Base-by-base conservation (phyloP, 2,113 vertebrate species). In the Lepus americanus region DNA sequence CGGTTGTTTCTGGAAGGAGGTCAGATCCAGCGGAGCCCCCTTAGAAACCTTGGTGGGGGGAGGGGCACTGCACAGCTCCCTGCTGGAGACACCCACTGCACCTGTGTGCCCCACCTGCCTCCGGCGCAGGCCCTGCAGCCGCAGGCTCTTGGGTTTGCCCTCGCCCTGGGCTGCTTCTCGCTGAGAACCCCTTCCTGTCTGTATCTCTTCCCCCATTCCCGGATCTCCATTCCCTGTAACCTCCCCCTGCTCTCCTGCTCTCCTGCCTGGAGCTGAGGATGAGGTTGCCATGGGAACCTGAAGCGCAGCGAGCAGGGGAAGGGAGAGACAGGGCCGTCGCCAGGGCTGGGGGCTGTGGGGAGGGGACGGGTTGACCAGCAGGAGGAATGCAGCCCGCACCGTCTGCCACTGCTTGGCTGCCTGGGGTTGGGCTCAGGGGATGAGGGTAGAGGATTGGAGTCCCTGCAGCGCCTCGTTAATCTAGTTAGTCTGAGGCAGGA, bases 221-320 rank as follows among this genome's bases (percentile, higher is more conserved):
- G 88, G 51, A 29, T 63, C 59, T 70, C 5, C 55, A 59, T 59
- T 59, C 55, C 55, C 55, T 6, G 17, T 59, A 59, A 59, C 55
- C 74, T 91, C 0, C 1, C 20, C 64, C 61, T 3, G 64, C 0
- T 90, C 31, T 76, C 74, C 6, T 81, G 93, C 92, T 88, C 95
- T 94, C 91, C 96, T 85, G 98, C 96, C 98, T 94, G 0, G 97
- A 98, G 96, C 97, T 95, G 70, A 95, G 95, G 98, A 98, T 98
- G 97, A 20, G 2, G 98, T 98, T 98, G 98, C 98, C 98, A 98
- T 98, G 98, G 98, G 79, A 97, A 98, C 91, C 94, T 2, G 96
- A 96, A 93, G 96, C 97, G 39, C 91, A 87, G n/a, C 29, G 95
- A 95, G 83, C 80, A 61, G 72, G 33, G 31, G 76, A 64, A 78